Conservation (phyloP, 1,140 invertebrate species). For the Drosophila melanogaster region DNA sequence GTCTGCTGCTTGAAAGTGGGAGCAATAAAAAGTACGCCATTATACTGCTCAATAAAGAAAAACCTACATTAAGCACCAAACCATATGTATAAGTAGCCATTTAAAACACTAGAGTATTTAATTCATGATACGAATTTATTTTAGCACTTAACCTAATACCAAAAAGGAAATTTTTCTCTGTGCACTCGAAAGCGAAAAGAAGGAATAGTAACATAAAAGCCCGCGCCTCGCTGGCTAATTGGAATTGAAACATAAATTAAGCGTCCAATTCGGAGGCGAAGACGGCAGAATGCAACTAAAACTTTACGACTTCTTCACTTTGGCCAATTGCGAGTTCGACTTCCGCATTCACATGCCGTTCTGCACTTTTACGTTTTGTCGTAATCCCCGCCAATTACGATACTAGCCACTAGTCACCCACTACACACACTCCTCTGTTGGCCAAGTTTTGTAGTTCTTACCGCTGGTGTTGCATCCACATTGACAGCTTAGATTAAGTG, state of each 20-base stretch:
- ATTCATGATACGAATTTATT: no score
- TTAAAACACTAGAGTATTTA: no score
- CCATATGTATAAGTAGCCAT: no score
- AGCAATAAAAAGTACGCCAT: no score
- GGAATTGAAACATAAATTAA: slow-evolving; percentile 84
- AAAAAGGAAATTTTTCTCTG: not conserved
- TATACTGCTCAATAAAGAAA: no score
- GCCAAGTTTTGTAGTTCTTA: slow-evolving; percentile 12
- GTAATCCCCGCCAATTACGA: slow-evolving; percentile 67
- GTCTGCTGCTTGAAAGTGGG: no score
- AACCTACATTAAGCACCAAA: no score
- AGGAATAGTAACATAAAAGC: slow-evolving; percentile 65
- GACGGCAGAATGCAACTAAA: slow-evolving; percentile 70
- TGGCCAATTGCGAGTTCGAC: slow-evolving; percentile 59
- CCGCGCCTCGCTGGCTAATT: slow-evolving; percentile 75
- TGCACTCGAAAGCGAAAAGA: slow-evolving; percentile 11
- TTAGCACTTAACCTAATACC: no score
- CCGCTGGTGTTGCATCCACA: slow-evolving; percentile 45
- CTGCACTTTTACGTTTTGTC: slow-evolving; percentile 69
- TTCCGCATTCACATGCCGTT: slow-evolving; percentile 46
- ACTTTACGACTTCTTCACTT: slow-evolving; percentile 72
- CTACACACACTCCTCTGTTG: not conserved
- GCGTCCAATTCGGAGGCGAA: slow-evolving; percentile 64
- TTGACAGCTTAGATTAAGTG: slow-evolving; percentile 83
- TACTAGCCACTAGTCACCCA: slow-evolving; percentile 14